Evolutionary conservation across 2,113 vertebrate species (phyloP).

Genomic region (Montifringilla adamsi): DNA sequence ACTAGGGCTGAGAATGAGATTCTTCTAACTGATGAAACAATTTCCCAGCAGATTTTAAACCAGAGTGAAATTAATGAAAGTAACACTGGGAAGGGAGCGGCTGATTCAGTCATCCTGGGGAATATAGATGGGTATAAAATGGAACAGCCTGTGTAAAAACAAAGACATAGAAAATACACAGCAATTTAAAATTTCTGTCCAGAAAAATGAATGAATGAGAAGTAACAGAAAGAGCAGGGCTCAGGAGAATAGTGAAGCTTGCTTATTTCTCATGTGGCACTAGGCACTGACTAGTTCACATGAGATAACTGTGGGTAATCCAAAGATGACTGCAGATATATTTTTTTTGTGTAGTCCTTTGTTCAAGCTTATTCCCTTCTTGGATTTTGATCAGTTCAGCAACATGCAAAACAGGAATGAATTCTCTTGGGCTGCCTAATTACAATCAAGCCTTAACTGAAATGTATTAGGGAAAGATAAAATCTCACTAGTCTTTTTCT

Average conservation of each 20-base stretch:
- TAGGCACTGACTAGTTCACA: background rate
- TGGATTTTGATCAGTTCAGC: constrained; percentile 34
- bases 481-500: background rate
- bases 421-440: constrained; percentile 46
- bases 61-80: background rate
- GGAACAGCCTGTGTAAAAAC: background rate
- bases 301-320: background rate
- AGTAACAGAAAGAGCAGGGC: background rate
- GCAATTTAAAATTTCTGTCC: background rate
- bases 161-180: background rate
- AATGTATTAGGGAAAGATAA: constrained; percentile 24
- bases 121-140: background rate
- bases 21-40: background rate
- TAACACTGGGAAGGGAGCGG: background rate
- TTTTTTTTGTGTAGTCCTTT: background rate
- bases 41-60: background rate
- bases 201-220: background rate
- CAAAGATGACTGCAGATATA: background rate
- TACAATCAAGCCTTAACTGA: constrained; percentile 36
- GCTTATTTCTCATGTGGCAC: background rate
- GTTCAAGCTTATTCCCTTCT: background rate
- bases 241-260: background rate
- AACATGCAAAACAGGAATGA: constrained; percentile 45
- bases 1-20: background rate
- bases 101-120: background rate